These are phyloP conservation scores for Monoplex corrugatus DNA, from an alignment of 2,888 invertebrate genomes.

Conservation along the genomic window DNA sequence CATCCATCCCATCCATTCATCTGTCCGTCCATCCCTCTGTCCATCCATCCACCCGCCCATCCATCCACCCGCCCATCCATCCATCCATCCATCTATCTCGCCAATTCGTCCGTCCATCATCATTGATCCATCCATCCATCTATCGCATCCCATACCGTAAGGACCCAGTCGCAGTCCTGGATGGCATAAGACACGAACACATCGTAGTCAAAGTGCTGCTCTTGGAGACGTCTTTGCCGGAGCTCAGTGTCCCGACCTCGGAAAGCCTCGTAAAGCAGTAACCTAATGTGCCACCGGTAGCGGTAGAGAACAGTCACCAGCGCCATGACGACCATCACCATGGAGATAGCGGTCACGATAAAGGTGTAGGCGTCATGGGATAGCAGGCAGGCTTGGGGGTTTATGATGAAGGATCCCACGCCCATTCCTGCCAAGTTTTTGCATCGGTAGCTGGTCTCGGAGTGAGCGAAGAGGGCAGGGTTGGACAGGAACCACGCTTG, in stretches of 20 bases:
- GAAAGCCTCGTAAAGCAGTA: background rate
- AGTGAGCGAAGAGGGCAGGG: background rate
- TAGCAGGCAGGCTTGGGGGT: background rate
- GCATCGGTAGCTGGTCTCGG: background rate
- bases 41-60: no score
- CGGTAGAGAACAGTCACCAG: background rate
- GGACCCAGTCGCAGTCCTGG: background rate
- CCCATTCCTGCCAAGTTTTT: background rate
- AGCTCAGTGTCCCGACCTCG: background rate
- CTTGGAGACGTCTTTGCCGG: background rate
- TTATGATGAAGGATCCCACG: background rate
- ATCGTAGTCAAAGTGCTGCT: background rate
- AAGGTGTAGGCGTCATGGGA: background rate
- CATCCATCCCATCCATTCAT: no score
- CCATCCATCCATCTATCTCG: no score
- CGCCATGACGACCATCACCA: background rate
- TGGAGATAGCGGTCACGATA: background rate
- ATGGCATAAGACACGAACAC: conserved; percentile 29
- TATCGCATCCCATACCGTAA: no score
- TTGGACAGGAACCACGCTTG: background rate
- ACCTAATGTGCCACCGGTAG: conserved; percentile 28
- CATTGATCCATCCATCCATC: background rate
- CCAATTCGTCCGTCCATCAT: no score
- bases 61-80: no score
- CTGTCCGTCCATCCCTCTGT: no score